Evolutionary conservation across 2,113 vertebrate genomes (phyloP), one percentile per base, ranked within the genome.

Genomic region (Mus musculus): DNA sequence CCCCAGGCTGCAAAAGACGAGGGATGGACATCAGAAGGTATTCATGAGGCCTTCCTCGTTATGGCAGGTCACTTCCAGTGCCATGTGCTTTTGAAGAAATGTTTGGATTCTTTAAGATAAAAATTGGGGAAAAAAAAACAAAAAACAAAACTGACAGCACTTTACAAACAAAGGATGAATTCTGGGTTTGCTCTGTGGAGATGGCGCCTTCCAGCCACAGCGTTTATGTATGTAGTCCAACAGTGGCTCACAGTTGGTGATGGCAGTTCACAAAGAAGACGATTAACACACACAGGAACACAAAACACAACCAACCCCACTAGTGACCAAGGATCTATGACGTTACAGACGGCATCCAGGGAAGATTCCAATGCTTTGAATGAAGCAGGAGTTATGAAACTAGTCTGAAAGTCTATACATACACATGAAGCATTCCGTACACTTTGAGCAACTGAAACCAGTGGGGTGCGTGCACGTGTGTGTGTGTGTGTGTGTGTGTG

Each of bases 21-120:
- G 98, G 95, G 98, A 98, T 65, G 97, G 98, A 78, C 88, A 26
- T 52, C 98, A 33, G 78, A 99, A 99, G 98, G 99, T 99, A 98
- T 54, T 81, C 77, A 20, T 0, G 65, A 76, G 30, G 56, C 13
- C 30, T 11, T 71, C 0, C 24, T 77, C 42, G 65, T 77, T 65
- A 30, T 6, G 67, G 86, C 30, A 71, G 77, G 75, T 87, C 46
- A 59, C 13, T 86, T 73, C 28, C 39, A 54, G 73, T 81, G 65
- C 42, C 61, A 46, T n/a, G 22, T 86, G 12, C 56, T 92, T 93
- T 19, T 82, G 52, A 82, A 73, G 80, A 90, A 87, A 65, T 63
- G 67, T 54, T 88, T 76, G 76, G 2, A 69, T 69, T 65, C 33
- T 33, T 59, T 28, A 81, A 65, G 46, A 5, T 28, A 16, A 30